Evolutionary conservation across 2,113 vertebrate genomes (phyloP).

Genomic region (Phylloscopus whistleri): DNA sequence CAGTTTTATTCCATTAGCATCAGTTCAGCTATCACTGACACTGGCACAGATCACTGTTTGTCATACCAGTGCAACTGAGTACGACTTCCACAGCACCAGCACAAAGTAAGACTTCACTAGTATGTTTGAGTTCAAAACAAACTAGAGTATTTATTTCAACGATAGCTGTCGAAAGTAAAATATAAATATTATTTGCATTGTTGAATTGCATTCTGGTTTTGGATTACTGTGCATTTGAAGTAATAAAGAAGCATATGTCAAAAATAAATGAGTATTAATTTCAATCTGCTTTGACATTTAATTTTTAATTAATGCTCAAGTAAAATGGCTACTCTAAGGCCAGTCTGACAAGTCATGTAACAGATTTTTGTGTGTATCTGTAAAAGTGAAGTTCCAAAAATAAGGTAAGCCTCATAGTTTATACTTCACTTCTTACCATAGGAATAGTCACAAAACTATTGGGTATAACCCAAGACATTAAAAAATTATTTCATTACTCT

Average conservation of each 20-base stretch:
- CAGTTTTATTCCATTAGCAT: background rate
- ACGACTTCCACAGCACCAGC: background rate
- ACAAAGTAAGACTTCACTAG: background rate
- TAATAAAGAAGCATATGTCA: background rate
- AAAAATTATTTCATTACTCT: background rate
- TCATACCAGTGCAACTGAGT: background rate
- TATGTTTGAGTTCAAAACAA: background rate
- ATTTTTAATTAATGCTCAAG: background rate
- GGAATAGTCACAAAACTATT: background rate
- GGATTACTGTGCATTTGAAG: background rate
- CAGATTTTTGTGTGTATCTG: background rate
- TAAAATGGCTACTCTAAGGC: constrained; percentile 9
- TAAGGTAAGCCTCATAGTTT: background rate
- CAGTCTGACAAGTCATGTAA: background rate
- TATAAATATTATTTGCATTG: background rate
- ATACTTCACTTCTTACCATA: background rate
- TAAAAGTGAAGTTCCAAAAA: background rate
- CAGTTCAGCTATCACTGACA: background rate
- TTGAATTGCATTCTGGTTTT: background rate
- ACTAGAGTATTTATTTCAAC: background rate
- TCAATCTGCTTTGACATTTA: background rate
- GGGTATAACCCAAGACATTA: background rate
- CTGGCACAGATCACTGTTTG: background rate
- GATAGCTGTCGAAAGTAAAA: background rate
- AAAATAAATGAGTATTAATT: background rate